Percentiles rank a stretch among this genome's conserved stretches.
phyloP scores from a whole-genome alignment of 2,888 invertebrate species.

The Orthosia gothica region DNA sequence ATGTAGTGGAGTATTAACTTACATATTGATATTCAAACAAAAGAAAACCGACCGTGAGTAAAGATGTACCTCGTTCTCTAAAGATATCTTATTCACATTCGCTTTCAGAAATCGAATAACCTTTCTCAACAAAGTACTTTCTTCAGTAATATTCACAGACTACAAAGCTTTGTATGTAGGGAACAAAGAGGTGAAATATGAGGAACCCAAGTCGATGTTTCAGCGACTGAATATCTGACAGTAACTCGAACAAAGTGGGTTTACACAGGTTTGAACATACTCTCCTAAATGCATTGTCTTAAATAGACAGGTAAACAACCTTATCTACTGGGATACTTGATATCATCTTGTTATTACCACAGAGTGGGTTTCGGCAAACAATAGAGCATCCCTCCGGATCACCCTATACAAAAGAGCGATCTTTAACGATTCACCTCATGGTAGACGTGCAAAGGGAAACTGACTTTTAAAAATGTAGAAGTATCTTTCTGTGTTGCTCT shows the following conservation, averaged over 20 bases:
- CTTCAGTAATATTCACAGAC: slow-evolving; percentile 27
- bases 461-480: too few species aligned
- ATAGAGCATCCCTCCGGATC: slow-evolving; percentile 27
- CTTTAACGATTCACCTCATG: slow-evolving; percentile 5
- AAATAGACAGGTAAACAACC: slow-evolving; percentile 30
- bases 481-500: too few species aligned
- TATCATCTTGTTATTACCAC: slow-evolving; percentile 23
- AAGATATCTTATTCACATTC: slow-evolving; percentile 29
- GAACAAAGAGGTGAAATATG: slow-evolving; percentile 40
- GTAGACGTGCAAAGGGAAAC: too few species aligned
- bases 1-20: background rate
- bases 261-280: slow-evolving; percentile 29
- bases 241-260: slow-evolving; percentile 9
- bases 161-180: slow-evolving; percentile 41
- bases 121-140: slow-evolving; percentile 26
- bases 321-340: slow-evolving; percentile 36
- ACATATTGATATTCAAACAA: slow-evolving; percentile 11
- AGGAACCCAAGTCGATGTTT: slow-evolving; percentile 26
- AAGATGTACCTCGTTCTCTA: background rate
- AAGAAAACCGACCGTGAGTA: background rate
- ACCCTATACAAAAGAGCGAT: too few species aligned
- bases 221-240: slow-evolving; percentile 5
- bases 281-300: slow-evolving; percentile 35
- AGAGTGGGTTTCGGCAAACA: slow-evolving; percentile 39
- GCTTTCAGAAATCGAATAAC: slow-evolving; percentile 20